Evolutionary conservation across 2,888 invertebrate species (phyloP).

Genomic region (Tridacna crocea): DNA sequence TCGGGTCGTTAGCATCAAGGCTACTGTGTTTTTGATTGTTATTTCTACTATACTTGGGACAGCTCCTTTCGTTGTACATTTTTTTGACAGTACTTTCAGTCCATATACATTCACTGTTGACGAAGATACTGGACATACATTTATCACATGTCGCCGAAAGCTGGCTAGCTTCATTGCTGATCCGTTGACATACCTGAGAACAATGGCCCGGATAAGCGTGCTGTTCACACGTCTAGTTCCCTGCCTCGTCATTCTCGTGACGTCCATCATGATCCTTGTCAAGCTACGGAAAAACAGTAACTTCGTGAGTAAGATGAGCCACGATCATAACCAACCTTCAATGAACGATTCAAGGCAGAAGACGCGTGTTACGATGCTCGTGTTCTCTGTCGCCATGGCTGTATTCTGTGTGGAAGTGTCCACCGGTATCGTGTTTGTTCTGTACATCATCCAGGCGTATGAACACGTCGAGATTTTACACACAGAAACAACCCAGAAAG

Average conservation of each 20-base stretch:
- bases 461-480: not conserved
- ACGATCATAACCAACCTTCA: no score
- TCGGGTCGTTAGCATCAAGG: no score
- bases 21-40: no score
- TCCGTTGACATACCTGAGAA: not conserved
- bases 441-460: not conserved
- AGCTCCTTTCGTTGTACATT: no score
- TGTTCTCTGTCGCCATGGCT: constrained; percentile 5
- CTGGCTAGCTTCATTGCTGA: not conserved
- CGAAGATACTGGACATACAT: no score
- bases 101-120: no score
- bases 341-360: not conserved
- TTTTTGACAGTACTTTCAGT: no score
- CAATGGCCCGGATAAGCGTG: not conserved
- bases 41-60: no score
- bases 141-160: no score
- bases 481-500: constrained; percentile 1
- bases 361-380: constrained; percentile 8
- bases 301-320: not conserved
- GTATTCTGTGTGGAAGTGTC: not conserved
- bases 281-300: not conserved
- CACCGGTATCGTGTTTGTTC: not conserved
- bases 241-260: constrained; percentile 3
- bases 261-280: constrained; percentile 2
- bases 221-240: not conserved